A percentile compares a stretch with the other conserved stretches of the same genome.
Conservation (phyloP, 2,113 vertebrate genomes). For the Poicephalus meyeri region DNA sequence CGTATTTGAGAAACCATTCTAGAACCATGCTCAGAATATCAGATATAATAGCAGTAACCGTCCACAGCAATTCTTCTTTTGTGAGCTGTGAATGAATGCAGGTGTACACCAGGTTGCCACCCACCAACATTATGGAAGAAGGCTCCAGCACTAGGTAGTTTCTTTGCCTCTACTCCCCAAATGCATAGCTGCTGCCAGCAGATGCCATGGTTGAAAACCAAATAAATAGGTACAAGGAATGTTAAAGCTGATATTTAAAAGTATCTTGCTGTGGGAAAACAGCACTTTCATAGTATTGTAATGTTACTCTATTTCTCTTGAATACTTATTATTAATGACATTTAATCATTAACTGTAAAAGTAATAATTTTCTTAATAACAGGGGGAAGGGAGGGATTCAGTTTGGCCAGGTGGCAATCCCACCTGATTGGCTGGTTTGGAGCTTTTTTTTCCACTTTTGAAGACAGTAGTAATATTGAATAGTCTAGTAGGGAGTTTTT, state of each 20-base stretch:
- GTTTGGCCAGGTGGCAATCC: background rate
- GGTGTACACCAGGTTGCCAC: background rate
- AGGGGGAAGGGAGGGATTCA: background rate
- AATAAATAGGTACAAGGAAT: background rate
- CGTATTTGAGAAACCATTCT: background rate
- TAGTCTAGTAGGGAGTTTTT: background rate
- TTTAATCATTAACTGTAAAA: background rate
- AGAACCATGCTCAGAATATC: background rate
- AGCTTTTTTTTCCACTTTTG: background rate
- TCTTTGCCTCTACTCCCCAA: background rate
- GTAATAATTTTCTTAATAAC: background rate
- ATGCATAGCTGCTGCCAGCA: background rate
- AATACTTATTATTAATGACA: background rate
- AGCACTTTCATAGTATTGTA: background rate
- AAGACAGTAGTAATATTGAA: background rate
- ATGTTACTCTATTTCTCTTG: background rate
- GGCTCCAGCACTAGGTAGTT: background rate
- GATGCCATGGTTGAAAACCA: background rate
- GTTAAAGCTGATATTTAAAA: background rate
- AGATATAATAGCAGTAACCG: background rate
- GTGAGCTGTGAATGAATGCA: background rate
- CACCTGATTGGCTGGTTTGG: background rate
- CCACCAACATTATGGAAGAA: background rate
- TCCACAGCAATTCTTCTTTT: background rate
- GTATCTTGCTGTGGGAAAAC: background rate